Evolutionary conservation across 2,797 vertebrate genomes (phyloP).

Genomic region (Tamandua tetradactyla): DNA sequence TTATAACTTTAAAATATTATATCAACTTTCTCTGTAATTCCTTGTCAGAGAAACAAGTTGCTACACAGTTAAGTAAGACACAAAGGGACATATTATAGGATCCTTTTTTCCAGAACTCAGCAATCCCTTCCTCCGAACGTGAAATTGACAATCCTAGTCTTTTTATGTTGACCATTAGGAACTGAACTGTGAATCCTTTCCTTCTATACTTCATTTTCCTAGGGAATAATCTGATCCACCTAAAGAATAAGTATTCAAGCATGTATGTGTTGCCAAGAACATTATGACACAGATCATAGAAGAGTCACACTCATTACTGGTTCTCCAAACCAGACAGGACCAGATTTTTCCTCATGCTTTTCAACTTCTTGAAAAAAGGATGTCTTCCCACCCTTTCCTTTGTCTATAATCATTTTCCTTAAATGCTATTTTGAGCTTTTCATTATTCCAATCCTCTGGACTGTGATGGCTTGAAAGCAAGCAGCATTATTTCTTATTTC

Average conservation of each 20-base stretch:
- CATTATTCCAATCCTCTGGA: not conserved
- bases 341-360: not conserved
- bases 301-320: not conserved
- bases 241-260: not conserved
- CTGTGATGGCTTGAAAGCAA: fast-evolving
- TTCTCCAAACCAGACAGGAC: not conserved
- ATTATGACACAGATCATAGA: not conserved
- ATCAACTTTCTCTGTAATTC: not conserved
- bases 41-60: not conserved
- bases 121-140: not conserved
- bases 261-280: not conserved
- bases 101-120: not conserved
- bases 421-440: fast-evolving
- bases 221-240: not conserved
- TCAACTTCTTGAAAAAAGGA: not conserved
- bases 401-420: too few relatives aligned
- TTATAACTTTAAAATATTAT: fast-evolving
- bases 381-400: not conserved
- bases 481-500: fast-evolving
- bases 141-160: fast-evolving
- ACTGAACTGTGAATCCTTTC: not conserved
- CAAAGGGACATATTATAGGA: fast-evolving
- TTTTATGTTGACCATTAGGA: not conserved
- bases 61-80: fast-evolving
- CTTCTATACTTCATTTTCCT: not conserved